These are phyloP conservation scores for Lacanobia oleracea DNA, from an alignment of 2,888 invertebrate genomes.

Conservation along the genomic window DNA sequence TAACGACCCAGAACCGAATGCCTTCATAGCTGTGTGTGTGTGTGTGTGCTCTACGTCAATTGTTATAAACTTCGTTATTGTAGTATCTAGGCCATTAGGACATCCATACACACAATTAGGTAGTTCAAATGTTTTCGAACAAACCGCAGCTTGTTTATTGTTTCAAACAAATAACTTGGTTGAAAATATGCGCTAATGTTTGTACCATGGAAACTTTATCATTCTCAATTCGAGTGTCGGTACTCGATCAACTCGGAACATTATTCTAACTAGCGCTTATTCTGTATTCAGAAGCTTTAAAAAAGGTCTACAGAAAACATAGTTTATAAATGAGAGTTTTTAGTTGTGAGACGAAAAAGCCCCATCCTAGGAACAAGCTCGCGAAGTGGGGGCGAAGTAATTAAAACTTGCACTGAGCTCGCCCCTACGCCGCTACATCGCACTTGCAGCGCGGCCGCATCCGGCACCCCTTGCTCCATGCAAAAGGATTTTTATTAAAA, in stretches of 20 bases:
- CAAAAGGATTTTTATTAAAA: slow-evolving; percentile 70
- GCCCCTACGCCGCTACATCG: slow-evolving; percentile 62
- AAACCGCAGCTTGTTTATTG: slow-evolving; percentile 24
- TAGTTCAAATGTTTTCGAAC: slow-evolving; percentile 32
- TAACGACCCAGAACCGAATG: slow-evolving; percentile 52
- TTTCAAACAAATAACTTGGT: slow-evolving; percentile 39
- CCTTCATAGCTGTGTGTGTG: slow-evolving; percentile 18
- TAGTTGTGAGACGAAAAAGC: slow-evolving; percentile 83
- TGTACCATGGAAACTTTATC: slow-evolving; percentile 21
- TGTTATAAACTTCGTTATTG: slow-evolving; percentile 38
- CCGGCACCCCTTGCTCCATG: slow-evolving; percentile 63
- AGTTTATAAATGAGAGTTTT: slow-evolving; percentile 85
- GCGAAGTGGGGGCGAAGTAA: slow-evolving; percentile 84
- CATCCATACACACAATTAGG: slow-evolving; percentile 25
- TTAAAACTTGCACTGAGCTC: slow-evolving; percentile 83
- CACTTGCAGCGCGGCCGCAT: slow-evolving; percentile 64
- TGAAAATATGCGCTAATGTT: slow-evolving; percentile 24
- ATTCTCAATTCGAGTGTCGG: slow-evolving; percentile 13
- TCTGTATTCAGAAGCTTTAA: slow-evolving; percentile 73
- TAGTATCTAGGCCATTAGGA: slow-evolving; percentile 35
- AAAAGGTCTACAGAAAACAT: slow-evolving; percentile 76
- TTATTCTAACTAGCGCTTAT: slow-evolving; percentile 59
- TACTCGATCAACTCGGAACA: slow-evolving; percentile 18
- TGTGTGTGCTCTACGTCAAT: slow-evolving; percentile 28
- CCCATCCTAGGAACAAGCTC: slow-evolving; percentile 80